Evolutionary conservation across 2,113 vertebrate species (phyloP), one percentile per base, ranked within the genome.

Genomic region (Apus apus): DNA sequence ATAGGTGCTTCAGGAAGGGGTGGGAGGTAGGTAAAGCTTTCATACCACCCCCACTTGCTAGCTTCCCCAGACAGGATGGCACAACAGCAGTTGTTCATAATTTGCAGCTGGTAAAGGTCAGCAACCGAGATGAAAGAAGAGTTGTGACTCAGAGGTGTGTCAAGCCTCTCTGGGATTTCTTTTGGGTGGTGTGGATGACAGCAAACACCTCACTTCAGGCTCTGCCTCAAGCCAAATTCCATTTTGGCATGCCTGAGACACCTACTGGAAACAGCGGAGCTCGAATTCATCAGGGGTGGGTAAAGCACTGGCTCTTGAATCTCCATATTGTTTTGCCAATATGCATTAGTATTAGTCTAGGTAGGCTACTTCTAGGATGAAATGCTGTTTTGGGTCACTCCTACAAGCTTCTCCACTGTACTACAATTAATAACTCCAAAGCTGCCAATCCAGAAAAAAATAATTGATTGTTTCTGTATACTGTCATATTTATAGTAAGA

Each of bases 101-200:
- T 64, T 76, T 77, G 65, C 72, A 94, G 89, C 78, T 90, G 81
- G 89, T 85, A 94, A 94, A 97, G 87, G 94, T 96, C 90, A 97
- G 80, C 72, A 89, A 68, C 23, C 57, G 53, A 96, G 67, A 95
- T 50, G 75, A 95, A 95, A 95, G 70, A 7, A 74, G 48, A 91
- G 85, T 0, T 77, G 72, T 96, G 90, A 95, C 93, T 97, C 93
- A 96, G 87, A 95, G 71, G 82, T 78, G 64, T 74, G 51, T 94
- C 85, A 94, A 85, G 51, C 43, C 43, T 91, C 60, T 73, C 75
- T 67, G 87, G 83, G 71, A 93, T 85, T 91, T 90, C 94, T 90
- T 60, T 87, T 67, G 75, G 65, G 90, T 93, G 48, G 85, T 93
- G 90, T 3, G 14, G 75, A 90, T 93, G 72, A 78, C 92, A 95